These are phyloP conservation scores for Athene cunicularia DNA, from an alignment of 2,113 vertebrate species.

Conservation along the genomic window DNA sequence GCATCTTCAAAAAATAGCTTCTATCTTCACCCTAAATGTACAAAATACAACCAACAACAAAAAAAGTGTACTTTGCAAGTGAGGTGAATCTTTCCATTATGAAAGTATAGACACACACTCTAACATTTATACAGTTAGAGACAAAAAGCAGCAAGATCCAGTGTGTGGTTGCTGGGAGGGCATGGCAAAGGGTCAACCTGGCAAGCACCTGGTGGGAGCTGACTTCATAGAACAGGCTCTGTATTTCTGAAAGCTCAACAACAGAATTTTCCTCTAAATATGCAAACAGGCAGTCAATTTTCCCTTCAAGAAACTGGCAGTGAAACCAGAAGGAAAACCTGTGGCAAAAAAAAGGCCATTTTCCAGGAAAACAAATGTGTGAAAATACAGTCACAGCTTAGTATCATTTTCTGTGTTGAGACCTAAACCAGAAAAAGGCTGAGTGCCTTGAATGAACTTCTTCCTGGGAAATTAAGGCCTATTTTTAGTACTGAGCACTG, in stretches of 20 bases:
- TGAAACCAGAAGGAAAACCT: not conserved
- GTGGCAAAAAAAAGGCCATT: not conserved
- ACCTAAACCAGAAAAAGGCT: not conserved
- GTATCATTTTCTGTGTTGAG: not conserved
- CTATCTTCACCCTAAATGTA: not conserved
- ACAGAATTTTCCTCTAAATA: not conserved
- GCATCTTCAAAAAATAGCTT: not conserved
- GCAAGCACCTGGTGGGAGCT: not conserved
- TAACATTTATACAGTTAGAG: not conserved
- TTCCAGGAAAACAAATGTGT: not conserved
- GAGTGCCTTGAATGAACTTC: not conserved
- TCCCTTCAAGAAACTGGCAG: not conserved
- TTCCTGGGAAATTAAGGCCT: not conserved
- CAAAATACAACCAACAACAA: not conserved
- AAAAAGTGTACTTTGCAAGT: not conserved
- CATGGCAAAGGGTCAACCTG: not conserved
- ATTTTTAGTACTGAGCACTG: not conserved
- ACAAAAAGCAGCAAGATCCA: not conserved
- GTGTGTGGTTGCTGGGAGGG: not conserved
- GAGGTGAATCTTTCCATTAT: not conserved
- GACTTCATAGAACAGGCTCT: rapidly evolving
- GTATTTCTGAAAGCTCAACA: not conserved
- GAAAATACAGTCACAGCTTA: not conserved
- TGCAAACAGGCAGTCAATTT: not conserved
- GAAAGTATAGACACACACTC: not conserved